phyloP scores from a whole-genome alignment of 2,888 invertebrate species.

The Gymnocheta viridis region DNA sequence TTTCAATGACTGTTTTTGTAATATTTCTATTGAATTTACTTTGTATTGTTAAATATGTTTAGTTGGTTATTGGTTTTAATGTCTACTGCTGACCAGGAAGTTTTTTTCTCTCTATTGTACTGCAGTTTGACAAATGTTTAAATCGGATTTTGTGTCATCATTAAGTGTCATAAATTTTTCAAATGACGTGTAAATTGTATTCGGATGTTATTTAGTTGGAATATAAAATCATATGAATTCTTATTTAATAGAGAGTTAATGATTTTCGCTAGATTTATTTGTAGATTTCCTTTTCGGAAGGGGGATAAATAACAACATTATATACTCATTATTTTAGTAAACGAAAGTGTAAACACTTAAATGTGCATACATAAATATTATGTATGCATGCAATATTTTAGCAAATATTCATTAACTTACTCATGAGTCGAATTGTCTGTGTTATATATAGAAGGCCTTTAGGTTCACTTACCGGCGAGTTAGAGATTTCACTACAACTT shows the following conservation, averaged over 20 bases:
- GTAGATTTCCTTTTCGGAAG: background rate
- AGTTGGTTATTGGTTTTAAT: slow-evolving; percentile 39
- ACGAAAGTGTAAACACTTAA: no score
- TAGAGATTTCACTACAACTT: no score
- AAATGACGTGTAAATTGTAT: slow-evolving; percentile 67
- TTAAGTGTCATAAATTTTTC: slow-evolving; percentile 68
- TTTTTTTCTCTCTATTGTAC: slow-evolving; percentile 20
- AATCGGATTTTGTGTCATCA: slow-evolving; percentile 65
- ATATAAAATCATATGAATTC: slow-evolving; percentile 34
- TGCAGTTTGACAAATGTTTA: slow-evolving; percentile 64
- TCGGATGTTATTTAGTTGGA: slow-evolving; percentile 63
- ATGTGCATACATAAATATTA: no score
- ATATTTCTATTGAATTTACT: slow-evolving; percentile 24
- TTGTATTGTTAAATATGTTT: slow-evolving; percentile 34
- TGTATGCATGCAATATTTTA: no score
- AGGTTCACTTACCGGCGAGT: no score
- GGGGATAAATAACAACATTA: background rate
- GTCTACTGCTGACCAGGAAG: slow-evolving; percentile 64
- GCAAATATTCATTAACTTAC: no score
- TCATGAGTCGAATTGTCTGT: no score
- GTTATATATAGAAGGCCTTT: no score
- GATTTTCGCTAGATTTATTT: slow-evolving; percentile 21
- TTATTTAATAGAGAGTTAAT: slow-evolving; percentile 42
- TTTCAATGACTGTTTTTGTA: slow-evolving; percentile 17
- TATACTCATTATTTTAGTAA: background rate